Conservation (phyloP, 2,888 invertebrate species). For the Lepidonotus clava region DNA sequence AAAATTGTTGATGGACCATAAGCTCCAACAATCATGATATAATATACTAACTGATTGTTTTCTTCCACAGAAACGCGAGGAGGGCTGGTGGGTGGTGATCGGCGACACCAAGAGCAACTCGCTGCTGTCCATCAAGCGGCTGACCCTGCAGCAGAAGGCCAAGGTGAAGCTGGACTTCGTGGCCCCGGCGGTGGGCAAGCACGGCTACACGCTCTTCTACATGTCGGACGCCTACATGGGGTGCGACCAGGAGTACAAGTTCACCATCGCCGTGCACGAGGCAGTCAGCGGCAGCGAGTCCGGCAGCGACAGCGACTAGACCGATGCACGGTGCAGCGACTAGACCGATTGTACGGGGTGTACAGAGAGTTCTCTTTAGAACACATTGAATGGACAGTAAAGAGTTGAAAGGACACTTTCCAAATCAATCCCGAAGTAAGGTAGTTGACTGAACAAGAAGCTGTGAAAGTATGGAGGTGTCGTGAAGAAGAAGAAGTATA, state of each 20-base stretch:
- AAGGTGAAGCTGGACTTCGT: conserved; percentile 94
- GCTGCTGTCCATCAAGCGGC: conserved; percentile 96
- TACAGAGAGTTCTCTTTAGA: too few relatives aligned
- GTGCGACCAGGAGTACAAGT: conserved; percentile 99
- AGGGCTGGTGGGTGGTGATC: conserved; percentile 96
- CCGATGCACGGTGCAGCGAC: too few relatives aligned
- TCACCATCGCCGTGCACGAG: conserved; percentile 81
- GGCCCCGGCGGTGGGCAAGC: conserved; percentile 91
- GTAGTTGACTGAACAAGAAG: too few relatives aligned
- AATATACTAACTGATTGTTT: background rate
- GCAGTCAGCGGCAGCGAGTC: conserved; percentile 58
- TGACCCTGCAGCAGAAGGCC: conserved; percentile 95
- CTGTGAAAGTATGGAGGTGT: too few relatives aligned
- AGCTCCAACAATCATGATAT: background rate
- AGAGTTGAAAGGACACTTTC: too few relatives aligned
- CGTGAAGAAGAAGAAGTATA: too few relatives aligned
- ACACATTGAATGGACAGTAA: too few relatives aligned
- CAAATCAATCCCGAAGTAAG: too few relatives aligned
- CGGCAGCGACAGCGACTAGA: conserved; percentile 58
- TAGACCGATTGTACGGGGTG: too few relatives aligned
- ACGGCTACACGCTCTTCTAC: conserved; percentile 96
- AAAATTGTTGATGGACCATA: too few relatives aligned
- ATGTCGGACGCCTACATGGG: conserved; percentile 99
- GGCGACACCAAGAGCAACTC: conserved; percentile 97
- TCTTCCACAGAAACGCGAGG: conserved; percentile 82